Percentiles rank a stretch among this genome's conserved stretches.
These are phyloP conservation scores for Gymnoscopelus braueri DNA, from an alignment of 2,797 vertebrate species.

Conservation along the genomic window DNA sequence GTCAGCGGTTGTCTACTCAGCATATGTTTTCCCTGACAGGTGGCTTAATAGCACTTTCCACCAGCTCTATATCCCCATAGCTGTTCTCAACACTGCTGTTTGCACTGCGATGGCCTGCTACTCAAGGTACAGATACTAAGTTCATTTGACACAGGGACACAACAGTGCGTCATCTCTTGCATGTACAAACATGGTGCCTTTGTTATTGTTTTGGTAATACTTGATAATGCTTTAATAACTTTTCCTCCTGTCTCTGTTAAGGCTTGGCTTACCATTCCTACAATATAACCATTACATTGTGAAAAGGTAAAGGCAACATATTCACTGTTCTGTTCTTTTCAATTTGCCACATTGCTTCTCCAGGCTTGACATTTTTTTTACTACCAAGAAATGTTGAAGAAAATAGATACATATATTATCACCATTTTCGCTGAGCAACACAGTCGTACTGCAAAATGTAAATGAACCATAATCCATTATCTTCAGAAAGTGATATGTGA, in stretches of 20 bases:
- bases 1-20: conserved; percentile 89
- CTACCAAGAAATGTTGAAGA: no score
- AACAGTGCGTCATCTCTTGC: neutral
- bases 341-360: neutral
- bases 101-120: conserved; percentile 90
- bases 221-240: conserved; percentile 46
- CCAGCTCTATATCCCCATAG: conserved; percentile 79
- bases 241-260: conserved; percentile 60
- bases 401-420: no score
- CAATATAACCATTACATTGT: conserved; percentile 70
- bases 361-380: no score
- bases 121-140: conserved; percentile 83
- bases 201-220: conserved; percentile 6
- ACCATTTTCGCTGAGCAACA: no score
- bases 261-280: conserved; percentile 82
- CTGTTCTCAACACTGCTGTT: conserved; percentile 83
- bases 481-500: no score
- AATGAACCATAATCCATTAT: no score
- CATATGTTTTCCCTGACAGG: conserved; percentile 85
- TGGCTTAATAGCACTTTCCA: conserved; percentile 88
- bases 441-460: no score
- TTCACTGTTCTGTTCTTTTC: neutral
- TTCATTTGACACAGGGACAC: neutral
- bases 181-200: conserved; percentile 5
- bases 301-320: conserved; percentile 77